A percentile compares a stretch with the other conserved stretches of the same genome.
Conservation (phyloP, 2,888 invertebrate species). For the Sminthurides aquaticus region DNA sequence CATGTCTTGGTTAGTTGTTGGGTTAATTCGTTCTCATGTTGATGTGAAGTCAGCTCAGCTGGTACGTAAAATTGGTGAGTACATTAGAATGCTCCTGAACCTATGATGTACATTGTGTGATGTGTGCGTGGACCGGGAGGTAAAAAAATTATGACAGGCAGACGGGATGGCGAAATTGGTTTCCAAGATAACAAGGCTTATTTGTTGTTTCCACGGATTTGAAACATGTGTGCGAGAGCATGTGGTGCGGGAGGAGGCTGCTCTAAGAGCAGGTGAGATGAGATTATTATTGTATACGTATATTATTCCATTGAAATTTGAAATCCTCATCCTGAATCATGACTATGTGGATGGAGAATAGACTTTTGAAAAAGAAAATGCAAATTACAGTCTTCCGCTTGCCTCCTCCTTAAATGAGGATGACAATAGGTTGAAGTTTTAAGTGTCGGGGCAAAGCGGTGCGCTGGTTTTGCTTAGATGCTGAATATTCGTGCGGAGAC, state of each 20-base stretch:
- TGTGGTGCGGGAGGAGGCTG: no score
- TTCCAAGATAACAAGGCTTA: neutral
- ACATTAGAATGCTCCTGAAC: neutral
- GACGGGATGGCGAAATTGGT: neutral
- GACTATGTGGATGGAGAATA: no score
- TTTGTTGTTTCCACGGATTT: neutral
- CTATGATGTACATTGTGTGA: neutral
- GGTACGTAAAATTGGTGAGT: neutral
- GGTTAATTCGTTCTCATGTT: neutral
- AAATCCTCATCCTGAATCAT: no score
- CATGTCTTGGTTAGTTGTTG: neutral
- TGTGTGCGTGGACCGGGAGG: neutral
- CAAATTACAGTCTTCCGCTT: neutral
- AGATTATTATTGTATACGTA: no score
- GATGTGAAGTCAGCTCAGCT: neutral
- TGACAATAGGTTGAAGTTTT: neutral
- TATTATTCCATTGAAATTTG: no score
- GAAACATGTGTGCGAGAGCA: no score
- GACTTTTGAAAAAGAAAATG: neutral
- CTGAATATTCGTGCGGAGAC: neutral
- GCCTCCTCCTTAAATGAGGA: no score
- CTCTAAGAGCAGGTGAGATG: no score
- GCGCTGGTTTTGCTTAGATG: no score
- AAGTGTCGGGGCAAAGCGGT: no score
- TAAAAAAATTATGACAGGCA: no score